Base-by-base conservation (phyloP, 92 coral and sea anemone species). In the Epizoanthus ramosus region DNA sequence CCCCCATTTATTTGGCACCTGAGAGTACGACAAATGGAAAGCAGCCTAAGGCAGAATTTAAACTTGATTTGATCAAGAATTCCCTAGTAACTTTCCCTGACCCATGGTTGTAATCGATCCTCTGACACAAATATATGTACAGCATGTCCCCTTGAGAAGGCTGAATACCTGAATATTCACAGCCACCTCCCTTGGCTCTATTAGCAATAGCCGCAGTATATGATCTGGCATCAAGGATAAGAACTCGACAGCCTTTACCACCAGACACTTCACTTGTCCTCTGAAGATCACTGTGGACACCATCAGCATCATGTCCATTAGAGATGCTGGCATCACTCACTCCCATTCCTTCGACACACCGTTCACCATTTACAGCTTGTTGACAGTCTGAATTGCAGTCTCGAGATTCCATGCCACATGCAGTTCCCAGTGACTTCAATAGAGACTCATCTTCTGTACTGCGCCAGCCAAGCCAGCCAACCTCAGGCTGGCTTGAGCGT, bases 401-500 rank as follows among this genome's bases (percentile, higher is more conserved):
- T 13, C 58, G 60, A 12, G 89, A 22, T 56, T 84, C 87, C 64
- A 80, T 58, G 13, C 88, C 85, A 79, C 92, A 88, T 41, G 97
- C 90, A 45, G 75, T 85, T 85, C 98, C 98, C 79, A 95, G 63
- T 3, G 98, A 90, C 86, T 95, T 92, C 1, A 95, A 86, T 39
- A 94, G 87, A 73, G 35, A 64, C 80, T 95, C 98, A 72, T 95
- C 98, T 57, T 95, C 94, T 8, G 28, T 61, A 80, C 91, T 93
- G 66, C 98, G 92, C 98, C 98, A 93, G 35, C 92, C 95, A 45
- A 95, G 24, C 94, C 91, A 89, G 17, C 98, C 98, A 2, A 95
- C 98, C 67, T 93, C 94, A 0, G 98, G 98, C 69, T 95, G 98
- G 79, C 98, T 95, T 33, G 98, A 93, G 9, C 98, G 95, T 5